These are phyloP conservation scores for Anthoscopus minutus DNA, from an alignment of 2,113 vertebrate genomes.

Conservation along the genomic window DNA sequence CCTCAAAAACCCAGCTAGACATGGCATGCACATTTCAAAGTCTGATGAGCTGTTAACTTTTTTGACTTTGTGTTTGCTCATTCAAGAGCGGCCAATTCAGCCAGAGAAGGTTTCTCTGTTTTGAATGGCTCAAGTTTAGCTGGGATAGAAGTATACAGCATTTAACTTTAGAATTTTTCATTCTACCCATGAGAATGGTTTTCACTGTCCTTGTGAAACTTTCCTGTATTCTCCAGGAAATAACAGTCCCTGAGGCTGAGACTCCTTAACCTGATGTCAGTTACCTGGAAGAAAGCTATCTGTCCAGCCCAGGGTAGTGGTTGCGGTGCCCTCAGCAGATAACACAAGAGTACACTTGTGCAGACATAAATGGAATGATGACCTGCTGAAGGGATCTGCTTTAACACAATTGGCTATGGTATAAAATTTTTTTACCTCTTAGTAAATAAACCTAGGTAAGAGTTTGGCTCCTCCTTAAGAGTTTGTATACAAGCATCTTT, in stretches of 20 bases:
- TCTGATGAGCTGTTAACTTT: not conserved
- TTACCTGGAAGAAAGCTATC: not conserved
- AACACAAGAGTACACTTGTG: not conserved
- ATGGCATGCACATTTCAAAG: not conserved
- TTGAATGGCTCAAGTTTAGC: not conserved
- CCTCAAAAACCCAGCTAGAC: not conserved
- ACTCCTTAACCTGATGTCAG: not conserved
- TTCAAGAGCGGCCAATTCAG: not conserved
- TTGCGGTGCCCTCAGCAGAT: not conserved
- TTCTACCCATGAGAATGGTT: not conserved
- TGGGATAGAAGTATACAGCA: not conserved
- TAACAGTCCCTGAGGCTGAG: not conserved
- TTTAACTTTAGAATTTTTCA: not conserved
- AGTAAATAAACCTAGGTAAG: not conserved
- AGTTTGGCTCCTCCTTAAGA: not conserved
- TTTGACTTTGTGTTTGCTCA: too few species aligned
- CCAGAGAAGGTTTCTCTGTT: not conserved
- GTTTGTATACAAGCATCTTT: not conserved
- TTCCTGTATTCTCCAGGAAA: not conserved
- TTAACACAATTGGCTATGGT: not conserved
- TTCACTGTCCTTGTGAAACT: not conserved
- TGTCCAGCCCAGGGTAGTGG: not conserved
- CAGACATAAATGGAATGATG: not conserved
- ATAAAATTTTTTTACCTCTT: not conserved
- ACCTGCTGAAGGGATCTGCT: not conserved